Percentiles rank a stretch among this genome's conserved stretches.
Evolutionary conservation across 2,797 vertebrate species (phyloP).

Genomic region (Rhinogobio ventralis): DNA sequence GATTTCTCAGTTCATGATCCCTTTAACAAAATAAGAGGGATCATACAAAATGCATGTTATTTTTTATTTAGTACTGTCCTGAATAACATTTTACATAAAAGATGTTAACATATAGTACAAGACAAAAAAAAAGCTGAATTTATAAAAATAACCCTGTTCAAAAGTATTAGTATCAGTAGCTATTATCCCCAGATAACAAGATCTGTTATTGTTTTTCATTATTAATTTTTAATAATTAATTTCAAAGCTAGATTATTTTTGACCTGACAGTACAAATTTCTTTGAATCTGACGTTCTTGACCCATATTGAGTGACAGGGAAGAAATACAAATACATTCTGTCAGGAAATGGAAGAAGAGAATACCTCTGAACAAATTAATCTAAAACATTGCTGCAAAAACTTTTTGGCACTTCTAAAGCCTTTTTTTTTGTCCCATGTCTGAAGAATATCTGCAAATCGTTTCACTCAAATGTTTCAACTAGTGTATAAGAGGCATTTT

Average conservation of each 20-base stretch:
- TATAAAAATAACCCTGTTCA: no score
- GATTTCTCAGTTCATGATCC: no score
- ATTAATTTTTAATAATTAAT: no score
- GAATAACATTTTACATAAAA: background rate
- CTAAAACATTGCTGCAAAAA: background rate
- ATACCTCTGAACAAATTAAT: background rate
- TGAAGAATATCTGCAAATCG: background rate
- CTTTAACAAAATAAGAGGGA: background rate
- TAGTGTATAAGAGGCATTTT: background rate
- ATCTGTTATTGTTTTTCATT: background rate
- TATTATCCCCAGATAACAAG: no score
- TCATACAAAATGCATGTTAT: no score
- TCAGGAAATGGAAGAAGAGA: background rate
- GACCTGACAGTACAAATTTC: background rate
- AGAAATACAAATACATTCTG: background rate
- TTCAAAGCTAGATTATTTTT: background rate
- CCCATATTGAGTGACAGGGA: background rate
- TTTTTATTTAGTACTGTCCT: no score
- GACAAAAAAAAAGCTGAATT: no score
- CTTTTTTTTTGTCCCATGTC: background rate
- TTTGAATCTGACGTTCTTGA: background rate
- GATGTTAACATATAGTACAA: background rate
- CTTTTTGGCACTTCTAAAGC: background rate
- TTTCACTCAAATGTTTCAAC: background rate
- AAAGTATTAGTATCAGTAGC: background rate